Percentiles rank a stretch among this genome's conserved stretches.
These are phyloP conservation scores for Huso huso DNA, from an alignment of 2,797 vertebrate species.

Conservation along the genomic window DNA sequence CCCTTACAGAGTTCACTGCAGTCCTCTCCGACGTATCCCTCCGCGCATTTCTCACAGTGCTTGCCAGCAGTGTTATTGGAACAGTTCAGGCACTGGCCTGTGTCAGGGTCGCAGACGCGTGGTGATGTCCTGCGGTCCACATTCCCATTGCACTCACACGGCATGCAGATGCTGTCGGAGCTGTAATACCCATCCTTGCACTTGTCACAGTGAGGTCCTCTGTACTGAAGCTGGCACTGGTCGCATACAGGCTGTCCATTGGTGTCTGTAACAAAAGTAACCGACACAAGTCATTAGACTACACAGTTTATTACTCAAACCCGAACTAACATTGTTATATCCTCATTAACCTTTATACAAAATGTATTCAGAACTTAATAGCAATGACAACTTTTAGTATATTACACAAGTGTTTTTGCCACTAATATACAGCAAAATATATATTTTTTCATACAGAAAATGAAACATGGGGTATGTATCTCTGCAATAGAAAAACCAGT, in stretches of 20 bases:
- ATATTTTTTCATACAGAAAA: too few species aligned
- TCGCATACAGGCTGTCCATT: constrained; percentile 58
- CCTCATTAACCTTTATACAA: too few species aligned
- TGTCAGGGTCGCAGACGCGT: constrained; percentile 67
- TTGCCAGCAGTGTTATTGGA: constrained; percentile 68
- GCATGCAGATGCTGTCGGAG: constrained; percentile 60
- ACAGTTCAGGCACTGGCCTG: constrained; percentile 72
- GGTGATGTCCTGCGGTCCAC: constrained; percentile 56
- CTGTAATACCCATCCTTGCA: constrained; percentile 74
- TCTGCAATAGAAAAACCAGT: too few species aligned
- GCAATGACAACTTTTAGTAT: too few species aligned
- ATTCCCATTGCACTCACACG: constrained; percentile 76
- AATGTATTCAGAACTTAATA: too few species aligned
- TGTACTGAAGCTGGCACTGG: constrained; percentile 62
- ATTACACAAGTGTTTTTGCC: too few species aligned
- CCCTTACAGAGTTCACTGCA: constrained; percentile 54
- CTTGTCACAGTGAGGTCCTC: constrained; percentile 59
- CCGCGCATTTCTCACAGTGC: constrained; percentile 68
- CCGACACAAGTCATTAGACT: constrained; percentile 22
- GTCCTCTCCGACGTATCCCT: constrained; percentile 59
- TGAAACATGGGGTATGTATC: too few species aligned
- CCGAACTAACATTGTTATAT: too few species aligned
- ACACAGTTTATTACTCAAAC: neutral
- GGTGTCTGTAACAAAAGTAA: constrained; percentile 52
- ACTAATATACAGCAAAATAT: too few species aligned